Percentiles rank a stretch among this genome's conserved stretches.
phyloP scores from a whole-genome alignment of 2,888 invertebrate species.

The Oscheius onirici region DNA sequence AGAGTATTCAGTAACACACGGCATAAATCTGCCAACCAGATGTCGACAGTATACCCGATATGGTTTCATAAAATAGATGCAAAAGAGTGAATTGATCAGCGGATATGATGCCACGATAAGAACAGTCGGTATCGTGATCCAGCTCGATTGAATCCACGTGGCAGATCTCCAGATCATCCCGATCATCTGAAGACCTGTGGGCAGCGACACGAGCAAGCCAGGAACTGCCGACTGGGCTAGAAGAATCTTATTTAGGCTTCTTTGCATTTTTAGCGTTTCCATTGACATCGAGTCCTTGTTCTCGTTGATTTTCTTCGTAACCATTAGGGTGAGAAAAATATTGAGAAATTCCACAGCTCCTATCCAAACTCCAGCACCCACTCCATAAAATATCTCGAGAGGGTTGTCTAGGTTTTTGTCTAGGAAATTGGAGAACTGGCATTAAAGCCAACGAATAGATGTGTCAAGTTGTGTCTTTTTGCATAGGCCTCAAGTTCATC shows the following conservation, averaged over 20 bases:
- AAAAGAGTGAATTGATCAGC: background rate
- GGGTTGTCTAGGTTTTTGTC: background rate
- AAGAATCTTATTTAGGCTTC: background rate
- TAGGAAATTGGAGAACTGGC: background rate
- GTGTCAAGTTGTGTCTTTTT: background rate
- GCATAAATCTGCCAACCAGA: too few species aligned
- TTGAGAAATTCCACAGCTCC: background rate
- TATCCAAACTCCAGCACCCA: background rate
- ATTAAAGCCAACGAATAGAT: background rate
- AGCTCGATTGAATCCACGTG: background rate
- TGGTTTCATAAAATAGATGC: background rate
- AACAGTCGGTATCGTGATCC: background rate
- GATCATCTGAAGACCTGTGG: background rate
- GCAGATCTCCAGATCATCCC: background rate
- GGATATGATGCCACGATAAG: background rate
- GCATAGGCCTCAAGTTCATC: background rate
- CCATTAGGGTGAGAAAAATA: background rate
- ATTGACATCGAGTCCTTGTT: background rate
- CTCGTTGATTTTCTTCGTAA: constrained; percentile 1
- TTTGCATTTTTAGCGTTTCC: background rate
- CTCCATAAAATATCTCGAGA: background rate
- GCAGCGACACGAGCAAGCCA: background rate
- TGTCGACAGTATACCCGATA: background rate
- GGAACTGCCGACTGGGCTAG: background rate
- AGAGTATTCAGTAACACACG: too few species aligned